Evolutionary conservation across 2,888 invertebrate genomes (phyloP).

Genomic region (Rapana venosa): DNA sequence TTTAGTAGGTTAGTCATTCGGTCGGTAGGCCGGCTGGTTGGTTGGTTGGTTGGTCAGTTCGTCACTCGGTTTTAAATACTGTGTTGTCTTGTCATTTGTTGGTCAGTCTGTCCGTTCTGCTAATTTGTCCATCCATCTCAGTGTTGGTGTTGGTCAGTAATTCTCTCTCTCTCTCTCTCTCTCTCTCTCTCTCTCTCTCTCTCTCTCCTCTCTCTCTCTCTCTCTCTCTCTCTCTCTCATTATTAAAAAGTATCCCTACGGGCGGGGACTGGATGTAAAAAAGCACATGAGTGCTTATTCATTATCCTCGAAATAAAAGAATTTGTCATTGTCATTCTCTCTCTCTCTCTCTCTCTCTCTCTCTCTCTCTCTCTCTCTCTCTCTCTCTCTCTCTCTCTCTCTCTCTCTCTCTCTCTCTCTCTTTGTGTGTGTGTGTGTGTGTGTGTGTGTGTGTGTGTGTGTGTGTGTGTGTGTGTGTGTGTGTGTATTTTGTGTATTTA

Average conservation of each 20-base stretch:
- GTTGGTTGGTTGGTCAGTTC: neutral
- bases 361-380: neutral
- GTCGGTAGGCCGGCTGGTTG: neutral
- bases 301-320: neutral
- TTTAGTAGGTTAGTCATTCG: neutral
- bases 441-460: neutral
- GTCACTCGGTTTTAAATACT: neutral
- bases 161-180: neutral
- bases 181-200: neutral
- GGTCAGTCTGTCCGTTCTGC: too few relatives aligned
- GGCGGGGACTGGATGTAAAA: too few relatives aligned
- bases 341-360: neutral
- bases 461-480: constrained; percentile 7
- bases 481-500: neutral
- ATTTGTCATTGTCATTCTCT: neutral
- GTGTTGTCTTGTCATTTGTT: neutral
- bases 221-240: neutral
- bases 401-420: neutral
- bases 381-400: neutral
- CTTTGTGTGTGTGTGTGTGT: neutral
- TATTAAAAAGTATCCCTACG: too few relatives aligned
- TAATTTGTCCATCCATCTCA: too few relatives aligned
- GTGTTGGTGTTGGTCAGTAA: too few relatives aligned
- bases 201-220: neutral
- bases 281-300: too few relatives aligned